These are phyloP conservation scores for Anoura caudifer DNA, from an alignment of 2,113 vertebrate species.

Conservation along the genomic window DNA sequence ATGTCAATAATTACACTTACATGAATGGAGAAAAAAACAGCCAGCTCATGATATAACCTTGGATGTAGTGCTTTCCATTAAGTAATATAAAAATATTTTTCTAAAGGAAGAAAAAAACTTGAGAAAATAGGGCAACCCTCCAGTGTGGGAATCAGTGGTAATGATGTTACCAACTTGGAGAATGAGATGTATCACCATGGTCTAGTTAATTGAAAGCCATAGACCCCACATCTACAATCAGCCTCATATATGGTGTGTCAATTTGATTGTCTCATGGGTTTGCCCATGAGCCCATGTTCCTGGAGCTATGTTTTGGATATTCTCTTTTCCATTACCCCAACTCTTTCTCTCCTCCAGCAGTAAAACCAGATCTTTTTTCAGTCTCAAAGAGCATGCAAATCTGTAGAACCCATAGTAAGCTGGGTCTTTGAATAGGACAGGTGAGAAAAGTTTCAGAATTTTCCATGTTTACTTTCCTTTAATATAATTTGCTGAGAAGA, in stretches of 20 bases:
- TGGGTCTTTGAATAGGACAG: background rate
- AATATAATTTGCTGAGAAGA: background rate
- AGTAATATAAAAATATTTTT: slow-evolving; percentile 19
- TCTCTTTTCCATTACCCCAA: background rate
- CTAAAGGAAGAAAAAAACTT: background rate
- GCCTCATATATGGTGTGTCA: background rate
- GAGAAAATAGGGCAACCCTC: background rate
- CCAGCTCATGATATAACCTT: background rate
- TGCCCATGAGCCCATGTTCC: background rate
- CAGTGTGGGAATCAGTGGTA: background rate
- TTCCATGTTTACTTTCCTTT: background rate
- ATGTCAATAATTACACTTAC: background rate
- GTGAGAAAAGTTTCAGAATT: background rate
- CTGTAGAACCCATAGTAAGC: background rate
- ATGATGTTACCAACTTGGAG: background rate
- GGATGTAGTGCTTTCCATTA: background rate
- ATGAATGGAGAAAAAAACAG: background rate
- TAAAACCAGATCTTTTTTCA: background rate
- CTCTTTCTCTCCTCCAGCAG: background rate
- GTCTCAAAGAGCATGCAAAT: background rate
- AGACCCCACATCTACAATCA: background rate
- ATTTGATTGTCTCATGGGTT: background rate
- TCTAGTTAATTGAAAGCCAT: slow-evolving; percentile 27
- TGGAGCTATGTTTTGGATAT: background rate
- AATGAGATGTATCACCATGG: background rate